Base-by-base conservation (phyloP, 1,140 invertebrate species). In the Hypsibius dujardini region DNA sequence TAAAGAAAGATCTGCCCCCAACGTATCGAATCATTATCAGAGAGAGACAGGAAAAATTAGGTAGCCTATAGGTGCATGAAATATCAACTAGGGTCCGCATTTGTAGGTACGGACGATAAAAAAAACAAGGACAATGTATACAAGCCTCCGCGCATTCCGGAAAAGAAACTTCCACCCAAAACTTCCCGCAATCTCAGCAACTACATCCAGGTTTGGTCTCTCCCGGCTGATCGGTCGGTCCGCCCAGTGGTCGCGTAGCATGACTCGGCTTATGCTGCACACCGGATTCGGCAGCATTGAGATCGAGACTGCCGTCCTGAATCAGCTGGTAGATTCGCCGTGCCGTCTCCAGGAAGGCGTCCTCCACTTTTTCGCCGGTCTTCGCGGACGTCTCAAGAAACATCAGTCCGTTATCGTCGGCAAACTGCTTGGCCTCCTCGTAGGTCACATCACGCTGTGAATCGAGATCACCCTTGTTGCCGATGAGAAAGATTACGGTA, bases 321-420 rank as follows among this genome's bases (percentile, higher is more conserved):
- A 99, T 98, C 80, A 95, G 98, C 80, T 98, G 92, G 81, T 95
- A 98, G 77, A 99, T 99, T 83, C 96, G 96, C 79, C 92, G 93
- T 56, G 96, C 95, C 50, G 95, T 98, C 83, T 99, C 95, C 75
- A 99, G 82, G 82, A 99, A 99, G 56, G 95, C 95, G 83, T 99
- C 95, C 81, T 99, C 96, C 28, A 99, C 96, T 83, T 98, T 96
- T 80, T 97, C 90, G 72, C 96, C 96, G 92, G 95, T 98, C 87
- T 98, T 98, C 75, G 96, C 95, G 85, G 93, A 97, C 74, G 95
- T 94, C 86, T 99, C 95, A 67, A 98, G 88, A 85, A 99, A 98
- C 88, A 96, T 95, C 69, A 98, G 84, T 75, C 92, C 95, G 85
- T 99, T 98, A 82, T 99, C 95, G 81, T 99, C 94, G 72, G 96